These are phyloP conservation scores for Drosophila parthenogenetica DNA, from an alignment of 2,888 invertebrate genomes.

Conservation along the genomic window DNA sequence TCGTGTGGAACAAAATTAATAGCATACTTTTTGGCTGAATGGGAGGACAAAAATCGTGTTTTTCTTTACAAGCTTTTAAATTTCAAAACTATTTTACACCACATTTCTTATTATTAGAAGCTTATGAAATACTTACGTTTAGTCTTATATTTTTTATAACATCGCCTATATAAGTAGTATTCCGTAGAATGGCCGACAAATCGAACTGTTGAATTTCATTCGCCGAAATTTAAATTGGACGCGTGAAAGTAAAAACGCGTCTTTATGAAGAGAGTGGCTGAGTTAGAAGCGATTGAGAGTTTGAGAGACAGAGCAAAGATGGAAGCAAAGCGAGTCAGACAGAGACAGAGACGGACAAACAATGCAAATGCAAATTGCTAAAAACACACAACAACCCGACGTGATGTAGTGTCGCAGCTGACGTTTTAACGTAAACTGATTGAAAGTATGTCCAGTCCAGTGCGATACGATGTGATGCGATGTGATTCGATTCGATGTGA, in stretches of 20 bases:
- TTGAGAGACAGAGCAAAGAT: not conserved
- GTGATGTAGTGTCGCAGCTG: constrained; percentile 71
- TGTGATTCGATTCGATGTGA: constrained; percentile 5
- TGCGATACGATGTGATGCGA: constrained; percentile 4
- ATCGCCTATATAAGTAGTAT: not conserved
- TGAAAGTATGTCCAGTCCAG: constrained; percentile 68
- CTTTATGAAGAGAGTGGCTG: not conserved
- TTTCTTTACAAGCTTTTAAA: not conserved
- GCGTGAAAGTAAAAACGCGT: constrained; percentile 56
- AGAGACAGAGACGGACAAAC: constrained; percentile 12
- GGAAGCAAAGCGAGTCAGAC: constrained; percentile 7
- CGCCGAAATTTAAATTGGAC: constrained; percentile 42
- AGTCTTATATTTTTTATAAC: not conserved
- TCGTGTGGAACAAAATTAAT: not conserved
- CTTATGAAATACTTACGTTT: constrained; percentile 1
- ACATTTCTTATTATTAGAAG: too few relatives aligned
- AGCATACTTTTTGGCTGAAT: constrained; percentile 11
- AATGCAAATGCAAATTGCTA: constrained; percentile 14
- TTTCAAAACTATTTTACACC: not conserved
- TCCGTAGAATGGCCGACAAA: not conserved
- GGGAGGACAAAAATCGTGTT: not conserved
- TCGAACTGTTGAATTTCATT: constrained; percentile 9
- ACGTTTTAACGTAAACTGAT: constrained; percentile 76
- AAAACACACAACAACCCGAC: constrained; percentile 19
- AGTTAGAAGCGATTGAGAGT: not conserved